Conservation (phyloP, 2,797 vertebrate genomes). For the Channallabes apus region DNA sequence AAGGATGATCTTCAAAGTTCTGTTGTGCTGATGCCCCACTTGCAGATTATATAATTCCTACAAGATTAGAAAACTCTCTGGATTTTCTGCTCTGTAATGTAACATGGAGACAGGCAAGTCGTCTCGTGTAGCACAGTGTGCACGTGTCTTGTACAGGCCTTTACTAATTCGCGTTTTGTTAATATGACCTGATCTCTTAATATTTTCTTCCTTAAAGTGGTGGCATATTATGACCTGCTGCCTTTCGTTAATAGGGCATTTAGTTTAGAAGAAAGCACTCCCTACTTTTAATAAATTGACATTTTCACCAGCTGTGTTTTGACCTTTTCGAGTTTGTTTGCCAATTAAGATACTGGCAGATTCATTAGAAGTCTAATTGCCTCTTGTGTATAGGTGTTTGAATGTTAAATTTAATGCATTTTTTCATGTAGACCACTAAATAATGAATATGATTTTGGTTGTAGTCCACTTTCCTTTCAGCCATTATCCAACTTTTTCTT, state of each 20-base stretch:
- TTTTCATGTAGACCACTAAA: background rate
- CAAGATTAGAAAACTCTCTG: background rate
- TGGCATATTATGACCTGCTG: conserved; percentile 1
- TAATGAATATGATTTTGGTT: background rate
- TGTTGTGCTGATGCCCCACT: background rate
- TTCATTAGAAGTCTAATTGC: conserved; percentile 68
- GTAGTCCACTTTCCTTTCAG: background rate
- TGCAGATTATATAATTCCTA: background rate
- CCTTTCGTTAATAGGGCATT: conserved; percentile 66
- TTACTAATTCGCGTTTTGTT: conserved; percentile 24
- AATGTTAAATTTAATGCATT: conserved; percentile 13
- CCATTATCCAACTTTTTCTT: background rate
- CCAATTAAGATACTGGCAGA: conserved; percentile 67
- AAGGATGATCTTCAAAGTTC: background rate
- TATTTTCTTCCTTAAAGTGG: background rate
- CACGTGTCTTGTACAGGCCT: background rate
- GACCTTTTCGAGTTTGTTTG: conserved; percentile 72
- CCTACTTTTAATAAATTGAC: conserved; percentile 74
- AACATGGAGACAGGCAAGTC: background rate
- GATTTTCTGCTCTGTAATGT: background rate
- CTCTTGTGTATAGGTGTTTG: conserved; percentile 32
- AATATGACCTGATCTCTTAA: background rate
- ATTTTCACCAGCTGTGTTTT: conserved; percentile 69
- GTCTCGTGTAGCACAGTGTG: background rate
- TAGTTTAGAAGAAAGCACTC: conserved; percentile 53